A percentile compares a stretch with the other conserved stretches of the same genome.
These are phyloP conservation scores for Argyrosomus japonicus DNA, from an alignment of 2,113 vertebrate genomes.

Conservation along the genomic window DNA sequence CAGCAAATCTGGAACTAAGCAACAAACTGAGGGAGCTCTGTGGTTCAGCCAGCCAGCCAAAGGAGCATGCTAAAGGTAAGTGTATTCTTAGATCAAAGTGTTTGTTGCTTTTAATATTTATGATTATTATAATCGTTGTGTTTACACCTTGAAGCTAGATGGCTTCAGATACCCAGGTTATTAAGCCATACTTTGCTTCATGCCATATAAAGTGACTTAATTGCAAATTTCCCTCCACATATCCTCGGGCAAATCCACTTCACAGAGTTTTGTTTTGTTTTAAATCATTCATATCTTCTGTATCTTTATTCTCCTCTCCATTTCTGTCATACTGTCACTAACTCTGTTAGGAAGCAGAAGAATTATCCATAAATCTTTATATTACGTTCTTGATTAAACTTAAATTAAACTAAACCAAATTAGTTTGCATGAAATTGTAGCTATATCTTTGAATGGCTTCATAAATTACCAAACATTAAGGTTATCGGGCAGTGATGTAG, in stretches of 20 bases:
- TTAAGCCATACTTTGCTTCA: not conserved
- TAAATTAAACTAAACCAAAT: no score
- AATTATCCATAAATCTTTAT: no score
- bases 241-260: not conserved
- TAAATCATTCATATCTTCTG: not conserved
- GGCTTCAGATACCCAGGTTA: not conserved
- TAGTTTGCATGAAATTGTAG: no score
- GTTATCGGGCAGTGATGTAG: no score
- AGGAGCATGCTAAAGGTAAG: slow-evolving; percentile 86
- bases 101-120: not conserved
- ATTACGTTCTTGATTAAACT: no score
- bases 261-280: not conserved
- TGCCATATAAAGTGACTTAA: not conserved
- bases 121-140: not conserved
- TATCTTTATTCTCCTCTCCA: not conserved
- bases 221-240: not conserved
- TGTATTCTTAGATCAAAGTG: not conserved
- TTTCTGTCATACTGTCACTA: not conserved
- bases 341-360: not conserved
- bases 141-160: not conserved
- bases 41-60: slow-evolving; percentile 64
- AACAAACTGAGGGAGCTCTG: slow-evolving; percentile 84
- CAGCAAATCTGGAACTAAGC: slow-evolving; percentile 90
- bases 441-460: no score
- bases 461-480: no score